Conservation (phyloP, 2,888 invertebrate species). For the Therioaphis trifolii region DNA sequence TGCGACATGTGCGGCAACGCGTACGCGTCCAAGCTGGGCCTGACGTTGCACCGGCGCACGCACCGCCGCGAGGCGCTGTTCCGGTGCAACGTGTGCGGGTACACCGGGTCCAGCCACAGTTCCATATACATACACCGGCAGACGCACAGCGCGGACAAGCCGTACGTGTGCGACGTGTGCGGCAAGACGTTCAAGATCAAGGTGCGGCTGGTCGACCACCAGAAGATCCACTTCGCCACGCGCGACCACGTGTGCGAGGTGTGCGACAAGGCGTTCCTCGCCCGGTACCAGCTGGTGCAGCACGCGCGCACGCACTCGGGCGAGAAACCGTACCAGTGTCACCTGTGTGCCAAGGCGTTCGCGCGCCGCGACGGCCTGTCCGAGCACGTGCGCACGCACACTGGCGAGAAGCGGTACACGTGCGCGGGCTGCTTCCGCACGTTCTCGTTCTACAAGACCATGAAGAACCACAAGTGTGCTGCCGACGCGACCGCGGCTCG, state of each 20-base stretch:
- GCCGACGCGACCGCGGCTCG: neutral
- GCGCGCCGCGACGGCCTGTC: slow-evolving; percentile 69
- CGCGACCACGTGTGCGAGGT: slow-evolving; percentile 66
- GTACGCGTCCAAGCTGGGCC: slow-evolving; percentile 66
- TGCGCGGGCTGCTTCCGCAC: slow-evolving; percentile 61
- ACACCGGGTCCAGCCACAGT: slow-evolving; percentile 66
- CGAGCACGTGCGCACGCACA: slow-evolving; percentile 67
- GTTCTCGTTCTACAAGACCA: slow-evolving; percentile 64
- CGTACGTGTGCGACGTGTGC: slow-evolving; percentile 67
- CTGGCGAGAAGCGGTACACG: slow-evolving; percentile 64
- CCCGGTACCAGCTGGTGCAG: slow-evolving; percentile 66
- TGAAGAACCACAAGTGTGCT: slow-evolving; percentile 64
- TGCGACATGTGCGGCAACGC: slow-evolving; percentile 67
- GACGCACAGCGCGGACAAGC: slow-evolving; percentile 66
- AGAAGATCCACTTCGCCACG: slow-evolving; percentile 66
- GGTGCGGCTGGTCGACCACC: slow-evolving; percentile 66
- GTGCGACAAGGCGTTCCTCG: slow-evolving; percentile 66
- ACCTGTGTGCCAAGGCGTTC: slow-evolving; percentile 70
- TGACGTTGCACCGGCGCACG: slow-evolving; percentile 66
- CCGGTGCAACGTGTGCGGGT: slow-evolving; percentile 66
- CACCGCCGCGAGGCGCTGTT: slow-evolving; percentile 66
- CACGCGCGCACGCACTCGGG: slow-evolving; percentile 68
- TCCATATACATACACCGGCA: slow-evolving; percentile 66
- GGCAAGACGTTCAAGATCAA: slow-evolving; percentile 67
- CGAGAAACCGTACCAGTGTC: slow-evolving; percentile 70